These are phyloP conservation scores for Morinoia aosen DNA, from an alignment of 2,888 invertebrate genomes.

Conservation along the genomic window DNA sequence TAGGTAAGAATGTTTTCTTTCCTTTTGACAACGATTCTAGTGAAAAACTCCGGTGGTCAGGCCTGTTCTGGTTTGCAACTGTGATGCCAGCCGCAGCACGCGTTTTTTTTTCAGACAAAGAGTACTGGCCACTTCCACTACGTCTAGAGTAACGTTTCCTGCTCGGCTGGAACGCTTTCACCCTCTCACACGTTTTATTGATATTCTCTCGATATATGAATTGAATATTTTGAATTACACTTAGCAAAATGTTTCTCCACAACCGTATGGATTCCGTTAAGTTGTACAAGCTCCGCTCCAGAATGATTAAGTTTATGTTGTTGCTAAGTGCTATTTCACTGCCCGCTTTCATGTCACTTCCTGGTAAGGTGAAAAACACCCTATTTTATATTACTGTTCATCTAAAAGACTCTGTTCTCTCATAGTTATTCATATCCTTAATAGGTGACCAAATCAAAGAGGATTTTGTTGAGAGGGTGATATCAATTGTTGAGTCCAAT, in stretches of 20 bases:
- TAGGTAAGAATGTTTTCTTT: not conserved
- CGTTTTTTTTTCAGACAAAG: not conserved
- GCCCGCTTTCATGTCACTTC: not conserved
- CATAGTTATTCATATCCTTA: not conserved
- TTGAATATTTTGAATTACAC: not conserved
- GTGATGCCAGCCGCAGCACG: not conserved
- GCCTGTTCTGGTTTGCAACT: not conserved
- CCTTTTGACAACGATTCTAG: not conserved
- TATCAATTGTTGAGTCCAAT: not conserved
- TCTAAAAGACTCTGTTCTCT: not conserved
- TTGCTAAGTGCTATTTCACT: not conserved
- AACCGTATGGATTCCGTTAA: not conserved
- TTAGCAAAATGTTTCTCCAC: not conserved
- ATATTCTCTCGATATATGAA: not conserved
- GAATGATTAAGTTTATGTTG: not conserved
- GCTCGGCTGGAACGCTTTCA: not conserved
- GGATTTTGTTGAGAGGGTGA: not conserved
- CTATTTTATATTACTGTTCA: not conserved
- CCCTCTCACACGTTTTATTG: not conserved
- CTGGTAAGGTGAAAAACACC: not conserved
- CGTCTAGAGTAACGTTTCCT: not conserved
- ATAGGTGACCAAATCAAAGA: not conserved
- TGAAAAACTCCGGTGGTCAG: not conserved
- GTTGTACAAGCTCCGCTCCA: not conserved
- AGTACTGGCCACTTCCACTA: not conserved